These are phyloP conservation scores for Holcopasites calliopsidis DNA, from an alignment of 1,140 invertebrate genomes.

Conservation along the genomic window DNA sequence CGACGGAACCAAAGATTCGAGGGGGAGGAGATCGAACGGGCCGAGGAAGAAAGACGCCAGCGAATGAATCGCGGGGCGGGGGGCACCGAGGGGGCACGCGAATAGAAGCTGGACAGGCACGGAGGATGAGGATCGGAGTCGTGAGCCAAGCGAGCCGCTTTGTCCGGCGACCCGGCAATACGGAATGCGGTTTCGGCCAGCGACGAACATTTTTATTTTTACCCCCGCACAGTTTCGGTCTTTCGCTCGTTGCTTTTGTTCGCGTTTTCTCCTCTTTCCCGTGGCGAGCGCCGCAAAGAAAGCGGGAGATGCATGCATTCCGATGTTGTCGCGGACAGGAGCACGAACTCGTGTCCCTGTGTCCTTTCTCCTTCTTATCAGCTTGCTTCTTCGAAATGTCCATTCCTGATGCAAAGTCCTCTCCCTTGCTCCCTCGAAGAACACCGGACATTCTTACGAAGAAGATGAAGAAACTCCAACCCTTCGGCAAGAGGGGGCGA, in stretches of 20 bases:
- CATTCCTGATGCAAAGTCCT: constrained; percentile 11
- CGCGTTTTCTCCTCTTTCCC: constrained; percentile 50
- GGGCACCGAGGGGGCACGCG: constrained; percentile 1
- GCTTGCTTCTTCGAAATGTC: neutral
- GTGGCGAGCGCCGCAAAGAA: constrained; percentile 49
- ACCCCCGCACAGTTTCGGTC: constrained; percentile 50
- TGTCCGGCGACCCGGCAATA: constrained; percentile 59
- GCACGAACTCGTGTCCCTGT: constrained; percentile 27
- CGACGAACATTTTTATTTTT: constrained; percentile 61
- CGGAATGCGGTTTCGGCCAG: constrained; percentile 61
- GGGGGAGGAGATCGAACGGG: neutral
- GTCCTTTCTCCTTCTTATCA: constrained; percentile 29
- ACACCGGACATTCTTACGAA: constrained; percentile 8
- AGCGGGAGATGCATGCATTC: constrained; percentile 64
- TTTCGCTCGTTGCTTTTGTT: constrained; percentile 55
- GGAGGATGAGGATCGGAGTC: constrained; percentile 34
- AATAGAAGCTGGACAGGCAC: constrained; percentile 6
- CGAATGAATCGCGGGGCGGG: neutral
- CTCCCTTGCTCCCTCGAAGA: neutral
- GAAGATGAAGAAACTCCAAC: constrained; percentile 18
- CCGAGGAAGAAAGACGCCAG: neutral
- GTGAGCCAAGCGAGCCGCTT: constrained; percentile 49
- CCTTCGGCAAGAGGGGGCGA: neutral
- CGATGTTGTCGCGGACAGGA: constrained; percentile 46
- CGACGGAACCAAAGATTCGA: neutral